A percentile compares a stretch with the other conserved stretches of the same genome.
phyloP scores from a whole-genome alignment of 2,113 vertebrate genomes.

The Crotalus viridis region DNA sequence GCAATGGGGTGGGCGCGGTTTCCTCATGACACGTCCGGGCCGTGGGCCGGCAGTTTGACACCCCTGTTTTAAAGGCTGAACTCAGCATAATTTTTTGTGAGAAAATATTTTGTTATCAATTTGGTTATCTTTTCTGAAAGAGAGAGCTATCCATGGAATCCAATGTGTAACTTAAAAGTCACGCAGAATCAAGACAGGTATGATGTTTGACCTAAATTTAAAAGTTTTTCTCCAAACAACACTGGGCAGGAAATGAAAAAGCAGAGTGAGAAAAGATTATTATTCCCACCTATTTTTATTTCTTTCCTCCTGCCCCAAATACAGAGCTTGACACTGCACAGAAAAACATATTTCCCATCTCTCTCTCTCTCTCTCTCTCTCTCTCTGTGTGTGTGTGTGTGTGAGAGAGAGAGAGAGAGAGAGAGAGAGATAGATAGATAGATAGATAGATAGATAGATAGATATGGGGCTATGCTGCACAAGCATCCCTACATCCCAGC shows the following conservation, averaged over 20 bases:
- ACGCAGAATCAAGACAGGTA: not conserved
- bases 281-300: not conserved
- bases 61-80: not conserved
- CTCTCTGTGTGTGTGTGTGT: too few species aligned
- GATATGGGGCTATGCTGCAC: not conserved
- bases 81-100: not conserved
- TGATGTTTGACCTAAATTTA: not conserved
- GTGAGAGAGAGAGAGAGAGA: too few species aligned
- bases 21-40: too few species aligned
- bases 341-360: not conserved
- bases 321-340: not conserved
- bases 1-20: too few species aligned
- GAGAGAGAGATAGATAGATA: too few species aligned
- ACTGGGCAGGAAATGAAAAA: not conserved
- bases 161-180: not conserved
- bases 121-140: not conserved
- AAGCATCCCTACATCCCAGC: not conserved
- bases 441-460: too few species aligned
- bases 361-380: too few species aligned
- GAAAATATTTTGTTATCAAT: not conserved
- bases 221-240: not conserved
- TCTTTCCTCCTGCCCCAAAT: not conserved
- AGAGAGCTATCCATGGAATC: not conserved
- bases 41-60: too few species aligned
- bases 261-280: not conserved